Percentiles rank a stretch among this genome's conserved stretches.
Conservation (phyloP, 2,888 invertebrate genomes). For the Drosophila anomelani region DNA sequence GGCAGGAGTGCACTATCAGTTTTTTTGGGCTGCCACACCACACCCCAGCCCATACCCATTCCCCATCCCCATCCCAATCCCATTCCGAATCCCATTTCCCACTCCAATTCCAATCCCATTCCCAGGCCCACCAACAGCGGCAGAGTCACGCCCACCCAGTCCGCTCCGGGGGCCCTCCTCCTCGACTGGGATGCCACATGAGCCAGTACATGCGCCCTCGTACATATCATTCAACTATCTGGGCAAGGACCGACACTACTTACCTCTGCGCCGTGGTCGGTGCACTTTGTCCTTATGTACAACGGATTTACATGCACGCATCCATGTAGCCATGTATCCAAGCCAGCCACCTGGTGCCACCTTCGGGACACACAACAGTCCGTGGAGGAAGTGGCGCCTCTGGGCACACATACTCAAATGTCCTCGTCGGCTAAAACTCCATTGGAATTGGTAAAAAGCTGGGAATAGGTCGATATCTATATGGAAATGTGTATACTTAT, state of each 20-base stretch:
- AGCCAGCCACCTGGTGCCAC: background rate
- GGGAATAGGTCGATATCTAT: background rate
- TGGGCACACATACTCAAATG: slow-evolving; percentile 1
- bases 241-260: background rate
- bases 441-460: background rate
- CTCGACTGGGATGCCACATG: slow-evolving; percentile 5
- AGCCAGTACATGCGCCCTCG: slow-evolving; percentile 3
- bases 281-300: slow-evolving; percentile 11
- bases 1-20: slow-evolving; percentile 62
- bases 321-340: background rate
- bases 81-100: background rate
- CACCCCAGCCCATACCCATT: slow-evolving; percentile 15
- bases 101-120: background rate
- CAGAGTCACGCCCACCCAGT: slow-evolving; percentile 8
- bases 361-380: background rate
- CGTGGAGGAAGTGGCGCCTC: background rate
- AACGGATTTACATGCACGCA: slow-evolving; percentile 12
- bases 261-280: background rate
- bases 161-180: background rate
- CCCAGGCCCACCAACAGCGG: slow-evolving; percentile 18
- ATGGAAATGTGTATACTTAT: too few relatives aligned
- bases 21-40: slow-evolving; percentile 59
- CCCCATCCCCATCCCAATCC: background rate
- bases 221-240: slow-evolving; percentile 1
- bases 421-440: background rate